Percentiles rank a stretch among this genome's conserved stretches.
Conservation (phyloP, 1,140 invertebrate genomes). For the Littorina saxatilis region DNA sequence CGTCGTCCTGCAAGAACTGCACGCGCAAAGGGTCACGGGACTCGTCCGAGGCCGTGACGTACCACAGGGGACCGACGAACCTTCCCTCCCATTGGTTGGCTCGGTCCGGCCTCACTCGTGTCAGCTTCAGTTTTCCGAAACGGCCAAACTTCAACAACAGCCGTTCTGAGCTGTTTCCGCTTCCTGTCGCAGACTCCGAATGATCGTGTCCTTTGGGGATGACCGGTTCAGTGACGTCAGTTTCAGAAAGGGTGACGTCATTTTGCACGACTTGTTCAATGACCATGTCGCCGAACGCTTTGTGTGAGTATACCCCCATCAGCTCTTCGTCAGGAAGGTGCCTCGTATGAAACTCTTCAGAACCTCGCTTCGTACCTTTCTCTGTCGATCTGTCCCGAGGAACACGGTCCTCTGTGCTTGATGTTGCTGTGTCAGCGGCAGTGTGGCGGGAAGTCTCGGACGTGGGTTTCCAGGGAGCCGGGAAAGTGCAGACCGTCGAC, state of each 20-base stretch:
- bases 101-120: not conserved
- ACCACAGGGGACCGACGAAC: slow-evolving; percentile 49
- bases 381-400: not conserved
- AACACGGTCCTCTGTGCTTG: not conserved
- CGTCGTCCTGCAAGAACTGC: slow-evolving; percentile 23
- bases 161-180: not conserved
- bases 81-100: slow-evolving; percentile 31
- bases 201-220: not conserved
- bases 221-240: not conserved
- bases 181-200: not conserved
- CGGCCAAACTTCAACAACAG: slow-evolving; percentile 35
- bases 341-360: too few relatives aligned
- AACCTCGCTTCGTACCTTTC: not conserved
- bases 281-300: slow-evolving; percentile 54
- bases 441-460: not conserved
- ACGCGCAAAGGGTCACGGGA: slow-evolving; percentile 35
- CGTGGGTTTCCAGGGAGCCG: slow-evolving; percentile 38
- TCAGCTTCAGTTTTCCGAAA: slow-evolving; percentile 39
- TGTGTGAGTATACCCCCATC: slow-evolving; percentile 50
- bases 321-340: slow-evolving; percentile 23
- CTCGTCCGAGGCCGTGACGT: slow-evolving; percentile 50
- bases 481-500: slow-evolving; percentile 46
- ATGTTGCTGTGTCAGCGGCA: not conserved
- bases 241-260: not conserved
- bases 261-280: slow-evolving; percentile 8